These are phyloP conservation scores for Salvelinus sp. DNA, from an alignment of 2,113 vertebrate species.

Conservation along the genomic window DNA sequence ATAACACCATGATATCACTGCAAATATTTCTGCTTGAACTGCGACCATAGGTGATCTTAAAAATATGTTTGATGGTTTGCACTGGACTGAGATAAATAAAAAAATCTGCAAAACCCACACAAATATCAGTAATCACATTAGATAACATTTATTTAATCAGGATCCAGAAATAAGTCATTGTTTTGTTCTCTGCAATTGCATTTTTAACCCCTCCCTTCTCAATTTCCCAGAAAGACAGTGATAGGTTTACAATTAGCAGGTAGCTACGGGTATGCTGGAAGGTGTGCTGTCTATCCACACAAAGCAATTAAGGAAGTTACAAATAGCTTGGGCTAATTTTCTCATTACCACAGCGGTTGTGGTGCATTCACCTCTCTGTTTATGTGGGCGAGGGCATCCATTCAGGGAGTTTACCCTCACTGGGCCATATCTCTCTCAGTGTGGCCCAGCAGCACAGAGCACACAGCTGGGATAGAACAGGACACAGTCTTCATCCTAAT, in stretches of 20 bases:
- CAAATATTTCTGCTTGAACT: neutral
- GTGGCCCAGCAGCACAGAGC: neutral
- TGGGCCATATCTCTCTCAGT: neutral
- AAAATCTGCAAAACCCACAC: neutral
- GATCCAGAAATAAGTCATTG: neutral
- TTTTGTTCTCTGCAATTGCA: neutral
- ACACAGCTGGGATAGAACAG: conserved; percentile 25
- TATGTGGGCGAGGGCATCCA: neutral
- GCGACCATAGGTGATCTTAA: neutral
- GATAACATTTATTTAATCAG: conserved; percentile 24
- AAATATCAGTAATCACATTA: conserved; percentile 24
- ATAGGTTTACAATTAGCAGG: conserved; percentile 21
- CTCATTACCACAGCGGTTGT: conserved; percentile 20
- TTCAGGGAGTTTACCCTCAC: neutral
- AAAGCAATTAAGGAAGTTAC: conserved; percentile 23
- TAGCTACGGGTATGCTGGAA: neutral
- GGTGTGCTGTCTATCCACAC: conserved; percentile 3
- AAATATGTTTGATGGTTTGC: neutral
- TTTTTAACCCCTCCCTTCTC: neutral
- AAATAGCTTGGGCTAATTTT: conserved; percentile 25
- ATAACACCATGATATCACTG: neutral
- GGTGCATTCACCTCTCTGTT: conserved; percentile 3
- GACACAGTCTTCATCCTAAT: conserved; percentile 26
- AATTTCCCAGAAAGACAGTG: neutral
- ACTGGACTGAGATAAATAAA: neutral